phyloP scores from a whole-genome alignment of 2,888 invertebrate species.

The Nephrotoma appendiculata region DNA sequence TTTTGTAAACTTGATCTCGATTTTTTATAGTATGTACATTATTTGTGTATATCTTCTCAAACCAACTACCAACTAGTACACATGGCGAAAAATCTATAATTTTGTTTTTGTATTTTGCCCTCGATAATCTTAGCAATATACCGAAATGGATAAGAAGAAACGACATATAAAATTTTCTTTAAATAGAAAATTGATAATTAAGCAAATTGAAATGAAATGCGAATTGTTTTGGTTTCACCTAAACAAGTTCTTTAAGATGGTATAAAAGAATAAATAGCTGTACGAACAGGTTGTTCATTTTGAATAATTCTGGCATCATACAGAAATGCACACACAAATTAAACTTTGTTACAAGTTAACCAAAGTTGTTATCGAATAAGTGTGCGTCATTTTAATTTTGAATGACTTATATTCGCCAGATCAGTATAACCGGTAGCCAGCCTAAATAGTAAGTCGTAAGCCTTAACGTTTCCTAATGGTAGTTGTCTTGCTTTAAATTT shows the following conservation, averaged over 20 bases:
- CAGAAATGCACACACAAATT: no score
- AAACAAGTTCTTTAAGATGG: background rate
- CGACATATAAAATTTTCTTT: background rate
- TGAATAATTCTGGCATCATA: no score
- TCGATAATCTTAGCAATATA: background rate
- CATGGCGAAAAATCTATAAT: background rate
- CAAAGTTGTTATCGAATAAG: no score
- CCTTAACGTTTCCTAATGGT: no score
- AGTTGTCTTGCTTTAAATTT: no score
- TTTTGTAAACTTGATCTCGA: background rate
- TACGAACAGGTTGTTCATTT: no score
- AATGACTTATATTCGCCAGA: no score
- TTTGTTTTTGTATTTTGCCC: background rate
- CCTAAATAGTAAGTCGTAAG: no score
- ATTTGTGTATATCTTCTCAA: background rate
- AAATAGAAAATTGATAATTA: background rate
- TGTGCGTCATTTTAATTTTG: no score
- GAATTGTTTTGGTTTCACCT: background rate
- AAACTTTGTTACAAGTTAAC: no score
- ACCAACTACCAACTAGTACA: background rate
- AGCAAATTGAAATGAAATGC: background rate
- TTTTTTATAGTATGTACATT: background rate
- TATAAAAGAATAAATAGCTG: no score
- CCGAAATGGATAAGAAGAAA: background rate
- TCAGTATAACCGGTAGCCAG: no score